Evolutionary conservation across 64 coral and sea anemone species (phyloP).

Genomic region (Platygyra sinensis): DNA sequence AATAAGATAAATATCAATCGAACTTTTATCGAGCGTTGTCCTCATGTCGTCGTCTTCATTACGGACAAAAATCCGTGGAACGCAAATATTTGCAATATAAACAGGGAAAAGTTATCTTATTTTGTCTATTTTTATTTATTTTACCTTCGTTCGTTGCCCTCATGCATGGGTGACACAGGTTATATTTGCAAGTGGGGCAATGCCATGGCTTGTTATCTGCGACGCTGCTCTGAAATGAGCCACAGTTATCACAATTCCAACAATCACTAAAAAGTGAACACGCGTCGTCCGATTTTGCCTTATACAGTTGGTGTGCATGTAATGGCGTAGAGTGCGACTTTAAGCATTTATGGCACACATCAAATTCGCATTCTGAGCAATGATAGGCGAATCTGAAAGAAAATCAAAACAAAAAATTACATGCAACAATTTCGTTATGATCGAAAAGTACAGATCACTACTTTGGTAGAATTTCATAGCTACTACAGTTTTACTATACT

Average conservation of each 20-base stretch:
- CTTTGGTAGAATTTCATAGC: no score
- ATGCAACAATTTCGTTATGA: no score
- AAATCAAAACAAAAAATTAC: not conserved
- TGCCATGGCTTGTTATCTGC: constrained; percentile 82
- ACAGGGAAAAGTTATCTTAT: no score
- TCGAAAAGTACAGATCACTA: no score
- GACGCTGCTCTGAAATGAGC: constrained; percentile 30
- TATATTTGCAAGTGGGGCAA: constrained; percentile 82
- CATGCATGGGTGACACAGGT: constrained; percentile 82
- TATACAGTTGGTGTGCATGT: constrained; percentile 74
- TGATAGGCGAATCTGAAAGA: constrained; percentile 72
- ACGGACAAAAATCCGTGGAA: no score
- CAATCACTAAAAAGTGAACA: constrained; percentile 69
- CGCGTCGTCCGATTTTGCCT: constrained; percentile 60
- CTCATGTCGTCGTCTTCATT: no score
- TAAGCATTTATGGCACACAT: constrained; percentile 76
- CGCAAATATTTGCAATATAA: no score
- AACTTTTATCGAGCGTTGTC: no score
- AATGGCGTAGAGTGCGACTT: constrained; percentile 40
- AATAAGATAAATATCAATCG: no score
- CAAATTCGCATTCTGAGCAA: constrained; percentile 68
- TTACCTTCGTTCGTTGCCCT: constrained; percentile 40
- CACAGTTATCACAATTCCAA: constrained; percentile 92
- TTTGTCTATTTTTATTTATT: not conserved
- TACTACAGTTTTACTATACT: no score